Percentiles rank a stretch among this genome's conserved stretches.
Evolutionary conservation across 2,113 vertebrate genomes (phyloP).

Genomic region (Aythya baeri): DNA sequence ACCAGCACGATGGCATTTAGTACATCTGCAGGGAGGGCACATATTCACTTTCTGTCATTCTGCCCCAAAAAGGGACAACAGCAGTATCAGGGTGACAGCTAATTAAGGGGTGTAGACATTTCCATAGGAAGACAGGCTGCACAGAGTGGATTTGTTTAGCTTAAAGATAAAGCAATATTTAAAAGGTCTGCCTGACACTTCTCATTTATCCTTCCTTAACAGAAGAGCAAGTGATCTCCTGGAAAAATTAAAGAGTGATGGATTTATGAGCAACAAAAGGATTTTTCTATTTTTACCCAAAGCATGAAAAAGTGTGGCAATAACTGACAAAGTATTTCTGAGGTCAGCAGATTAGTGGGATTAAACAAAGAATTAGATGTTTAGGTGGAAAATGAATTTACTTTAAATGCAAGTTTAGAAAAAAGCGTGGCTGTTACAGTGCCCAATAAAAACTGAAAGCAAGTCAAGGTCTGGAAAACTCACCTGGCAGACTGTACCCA

Average conservation of each 20-base stretch:
- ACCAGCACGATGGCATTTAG: not conserved
- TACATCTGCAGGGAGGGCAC: not conserved
- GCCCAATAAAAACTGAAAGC: not conserved
- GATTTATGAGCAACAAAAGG: conserved; percentile 26
- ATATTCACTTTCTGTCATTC: not conserved
- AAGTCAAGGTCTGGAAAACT: not conserved
- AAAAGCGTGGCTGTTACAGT: not conserved
- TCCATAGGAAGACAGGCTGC: not conserved
- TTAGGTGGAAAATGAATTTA: not conserved
- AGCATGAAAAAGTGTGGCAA: not conserved
- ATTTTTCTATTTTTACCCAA: not conserved
- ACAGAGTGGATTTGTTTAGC: not conserved
- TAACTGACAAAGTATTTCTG: not conserved
- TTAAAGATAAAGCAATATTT: conserved; percentile 18
- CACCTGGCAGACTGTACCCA: not conserved
- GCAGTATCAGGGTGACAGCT: not conserved
- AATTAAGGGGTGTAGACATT: conserved; percentile 8
- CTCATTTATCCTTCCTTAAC: conserved; percentile 19
- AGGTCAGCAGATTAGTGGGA: not conserved
- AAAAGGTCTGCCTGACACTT: conserved; percentile 10
- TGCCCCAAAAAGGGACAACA: not conserved
- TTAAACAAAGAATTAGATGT: not conserved
- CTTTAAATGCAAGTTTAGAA: not conserved
- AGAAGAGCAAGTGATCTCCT: not conserved
- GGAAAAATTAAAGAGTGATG: not conserved